These are phyloP conservation scores for Prochilodus magdalenae DNA, from an alignment of 2,113 vertebrate species.

Conservation along the genomic window DNA sequence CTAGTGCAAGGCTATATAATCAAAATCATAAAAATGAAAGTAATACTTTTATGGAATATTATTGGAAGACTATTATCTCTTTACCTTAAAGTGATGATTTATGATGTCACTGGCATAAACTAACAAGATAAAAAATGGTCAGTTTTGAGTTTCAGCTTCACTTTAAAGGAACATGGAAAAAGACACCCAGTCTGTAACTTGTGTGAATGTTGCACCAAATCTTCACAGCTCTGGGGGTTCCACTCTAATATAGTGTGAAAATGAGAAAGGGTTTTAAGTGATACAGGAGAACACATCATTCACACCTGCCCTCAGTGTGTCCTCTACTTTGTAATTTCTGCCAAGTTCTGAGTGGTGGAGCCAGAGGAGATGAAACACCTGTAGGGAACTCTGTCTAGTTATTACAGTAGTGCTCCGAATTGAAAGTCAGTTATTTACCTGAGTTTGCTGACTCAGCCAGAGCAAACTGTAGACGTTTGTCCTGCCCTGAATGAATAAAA, in stretches of 20 bases:
- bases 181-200: not conserved
- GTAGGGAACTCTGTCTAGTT: conserved; percentile 70
- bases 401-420: conserved; percentile 69
- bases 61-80: too few species aligned
- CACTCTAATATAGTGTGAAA: conserved; percentile 24
- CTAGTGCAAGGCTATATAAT: too few species aligned
- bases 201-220: not conserved
- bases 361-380: conserved; percentile 72
- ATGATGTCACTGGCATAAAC: too few species aligned
- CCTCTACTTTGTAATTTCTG: conserved; percentile 60
- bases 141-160: too few species aligned
- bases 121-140: too few species aligned
- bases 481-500: conserved; percentile 71
- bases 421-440: conserved; percentile 74
- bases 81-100: too few species aligned
- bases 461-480: conserved; percentile 60
- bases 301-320: conserved; percentile 59
- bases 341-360: conserved; percentile 65
- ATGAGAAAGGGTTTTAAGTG: conserved; percentile 37
- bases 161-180: not conserved
- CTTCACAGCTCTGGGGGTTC: not conserved
- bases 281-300: conserved; percentile 32
- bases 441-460: conserved; percentile 76
- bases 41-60: too few species aligned
- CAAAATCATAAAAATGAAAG: too few species aligned